These are phyloP conservation scores for chimpanzee (Pan troglodytes) DNA, from an alignment of 2,113 vertebrate species.

Conservation along the genomic window NHGRI_mPanTro3-v2.1_pri NC_086016.1:31286001-31286500, in stretches of 20 bases:
- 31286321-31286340: slow-evolving; percentile 57
- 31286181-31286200: not conserved
- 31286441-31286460: slow-evolving; percentile 95
- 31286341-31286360: slow-evolving; percentile 87
- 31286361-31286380: slow-evolving; percentile 79
- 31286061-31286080: not conserved
- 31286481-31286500: slow-evolving; percentile 91
- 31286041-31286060: not conserved
- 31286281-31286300: not conserved
- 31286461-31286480: slow-evolving; percentile 96
- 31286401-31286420: slow-evolving; percentile 89
- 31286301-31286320: not conserved
- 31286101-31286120: not conserved
- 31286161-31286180: not conserved
- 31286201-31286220: not conserved
- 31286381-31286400: slow-evolving; percentile 86
- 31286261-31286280: not conserved
- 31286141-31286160: not conserved
- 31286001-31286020: not conserved
- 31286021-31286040: not conserved
- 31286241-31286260: not conserved
- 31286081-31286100: not conserved
- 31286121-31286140: not conserved
- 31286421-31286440: slow-evolving; percentile 86
- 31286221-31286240: not conserved